A percentile compares a stretch with the other conserved stretches of the same genome.
These are phyloP conservation scores for Hetaerina titia DNA, from an alignment of 2,888 invertebrate species.

Conservation along the genomic window DNA sequence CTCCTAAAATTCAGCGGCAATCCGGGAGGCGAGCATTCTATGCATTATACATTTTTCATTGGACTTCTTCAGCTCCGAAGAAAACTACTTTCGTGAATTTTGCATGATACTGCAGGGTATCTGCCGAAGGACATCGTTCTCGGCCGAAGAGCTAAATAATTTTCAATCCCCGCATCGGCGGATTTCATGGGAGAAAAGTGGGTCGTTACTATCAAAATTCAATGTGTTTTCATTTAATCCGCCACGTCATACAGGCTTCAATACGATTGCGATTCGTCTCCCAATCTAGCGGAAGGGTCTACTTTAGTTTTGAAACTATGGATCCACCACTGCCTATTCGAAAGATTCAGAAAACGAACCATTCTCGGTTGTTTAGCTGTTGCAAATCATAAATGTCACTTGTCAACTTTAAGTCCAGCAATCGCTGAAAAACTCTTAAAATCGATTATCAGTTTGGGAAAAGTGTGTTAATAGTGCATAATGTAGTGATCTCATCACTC, in stretches of 20 bases:
- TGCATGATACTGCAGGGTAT: not conserved
- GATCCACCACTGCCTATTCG: too few relatives aligned
- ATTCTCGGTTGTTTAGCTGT: not conserved
- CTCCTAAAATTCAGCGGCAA: not conserved
- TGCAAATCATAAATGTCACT: too few relatives aligned
- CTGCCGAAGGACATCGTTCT: not conserved
- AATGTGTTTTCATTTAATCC: not conserved
- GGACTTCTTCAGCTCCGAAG: not conserved
- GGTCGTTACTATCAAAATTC: not conserved
- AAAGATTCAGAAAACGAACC: not conserved
- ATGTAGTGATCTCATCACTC: too few relatives aligned
- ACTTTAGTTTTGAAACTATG: not conserved
- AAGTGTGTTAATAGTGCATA: too few relatives aligned
- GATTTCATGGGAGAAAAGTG: not conserved
- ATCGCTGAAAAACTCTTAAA: too few relatives aligned
- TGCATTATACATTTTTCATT: conserved; percentile 6
- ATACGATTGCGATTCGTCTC: not conserved
- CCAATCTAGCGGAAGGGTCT: too few relatives aligned
- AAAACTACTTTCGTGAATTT: conserved; percentile 1
- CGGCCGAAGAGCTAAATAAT: not conserved
- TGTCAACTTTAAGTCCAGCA: too few relatives aligned
- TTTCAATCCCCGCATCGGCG: not conserved
- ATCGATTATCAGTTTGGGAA: too few relatives aligned
- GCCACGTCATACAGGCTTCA: not conserved
- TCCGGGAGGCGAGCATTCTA: not conserved